Base-by-base conservation (phyloP, 53 echinoderm and acorn worm genomes). In the Actinopyga echinites region DNA sequence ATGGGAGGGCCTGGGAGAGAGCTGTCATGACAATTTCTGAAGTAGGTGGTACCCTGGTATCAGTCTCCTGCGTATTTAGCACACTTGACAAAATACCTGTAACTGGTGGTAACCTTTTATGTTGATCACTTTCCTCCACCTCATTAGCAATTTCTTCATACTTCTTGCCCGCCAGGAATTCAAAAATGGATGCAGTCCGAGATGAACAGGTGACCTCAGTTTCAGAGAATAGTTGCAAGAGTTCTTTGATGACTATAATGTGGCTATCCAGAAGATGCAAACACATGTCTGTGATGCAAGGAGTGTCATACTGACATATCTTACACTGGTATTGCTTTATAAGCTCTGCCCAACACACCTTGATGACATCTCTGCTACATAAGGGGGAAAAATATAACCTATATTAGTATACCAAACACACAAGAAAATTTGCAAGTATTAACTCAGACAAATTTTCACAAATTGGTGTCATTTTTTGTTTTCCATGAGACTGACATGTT, bases 241-340 rank as follows among this genome's bases (percentile, higher is more conserved):
- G 30, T 21, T 44, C 75, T 8, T 53, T 28, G 22, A 45, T 42
- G 54, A 53, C 54, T 15, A 44, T 49, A 5, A 42, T 24, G 56
- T 77, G 77, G 49, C 56, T 25, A 30, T 77, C 77, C 28, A 77
- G 54, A 1, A 80, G 81, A 38, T 80, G 81, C 37, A 61, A 42
- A 1, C 38, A 37, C 38, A 62, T 80, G 25, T 80, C 81, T 23
- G 40, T 62, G 40, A 80, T 59, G 24, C 60, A 59, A 22, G 63
- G 63, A 38, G 42, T 61, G 25, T 80, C 81, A 34, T 62, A 80
- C 60, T 37, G 81, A 23, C 81, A 80, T 33, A 80, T 59, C 38
- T 80, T 80, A 44, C 81, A 80, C 24, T 61, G 40, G 81, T 61
- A 80, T 45, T 59, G 60, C 25, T 62, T 59, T 10, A 80, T n/a